Evolutionary conservation across 2,797 vertebrate genomes (phyloP).

Genomic region (Coccyzus lansbergi): DNA sequence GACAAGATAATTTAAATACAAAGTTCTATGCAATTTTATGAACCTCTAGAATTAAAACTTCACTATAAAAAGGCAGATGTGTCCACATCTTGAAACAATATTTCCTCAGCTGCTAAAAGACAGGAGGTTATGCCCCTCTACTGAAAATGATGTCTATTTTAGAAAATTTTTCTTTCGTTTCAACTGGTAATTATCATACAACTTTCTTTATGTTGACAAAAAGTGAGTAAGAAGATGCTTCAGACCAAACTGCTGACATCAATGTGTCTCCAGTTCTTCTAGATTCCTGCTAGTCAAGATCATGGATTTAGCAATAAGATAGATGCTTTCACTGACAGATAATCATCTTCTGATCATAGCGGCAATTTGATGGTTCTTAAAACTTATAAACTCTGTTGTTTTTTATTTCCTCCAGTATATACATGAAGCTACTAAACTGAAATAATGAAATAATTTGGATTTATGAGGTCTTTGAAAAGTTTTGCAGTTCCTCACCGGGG

Average conservation of each 20-base stretch:
- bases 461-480: background rate
- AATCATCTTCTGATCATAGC: background rate
- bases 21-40: background rate
- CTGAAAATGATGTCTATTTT: background rate
- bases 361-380: background rate
- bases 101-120: background rate
- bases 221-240: background rate
- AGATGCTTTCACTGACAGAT: background rate
- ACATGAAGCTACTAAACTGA: rapidly evolving
- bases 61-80: background rate
- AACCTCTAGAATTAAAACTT: background rate
- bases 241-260: background rate
- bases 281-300: background rate
- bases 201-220: background rate
- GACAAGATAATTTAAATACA: background rate
- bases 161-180: background rate
- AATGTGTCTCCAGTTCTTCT: background rate
- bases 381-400: background rate
- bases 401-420: background rate
- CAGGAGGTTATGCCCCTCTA: background rate
- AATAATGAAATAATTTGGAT: background rate
- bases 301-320: background rate
- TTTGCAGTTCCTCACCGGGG: background rate
- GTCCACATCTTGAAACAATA: background rate
- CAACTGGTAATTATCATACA: background rate